Base-by-base conservation (phyloP, 2,113 vertebrate genomes). In the Podilymbus podiceps region DNA sequence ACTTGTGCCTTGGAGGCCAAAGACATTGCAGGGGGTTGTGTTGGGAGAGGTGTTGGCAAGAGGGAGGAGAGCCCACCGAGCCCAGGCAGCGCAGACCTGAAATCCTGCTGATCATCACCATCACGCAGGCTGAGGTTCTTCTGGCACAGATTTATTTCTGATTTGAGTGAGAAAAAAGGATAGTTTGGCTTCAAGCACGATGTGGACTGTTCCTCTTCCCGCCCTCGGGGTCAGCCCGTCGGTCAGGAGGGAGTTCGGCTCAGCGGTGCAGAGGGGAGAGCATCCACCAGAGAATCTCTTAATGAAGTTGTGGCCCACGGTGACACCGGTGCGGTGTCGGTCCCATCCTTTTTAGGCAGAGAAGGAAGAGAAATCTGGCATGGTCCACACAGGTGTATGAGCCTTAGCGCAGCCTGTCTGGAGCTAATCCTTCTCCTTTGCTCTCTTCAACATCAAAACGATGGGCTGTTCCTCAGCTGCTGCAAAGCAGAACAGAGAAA, bases 221-320 rank as follows among this genome's bases (percentile, higher is more conserved):
- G 38, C 38, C 38, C 38, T 8, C 38, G 38, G 0, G 52, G 25
- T 47, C 73, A 71, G 76, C 49, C 58, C 1, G 0, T 31, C 27
- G 11, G 33, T 8, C 25, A 69, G 69, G 66, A 50, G 42, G 47
- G 84, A 20, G 6, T 75, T 73, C 79, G 77, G 31, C 85, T 79
- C 82, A 42, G 93, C 33, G n/a, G 38, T 9, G 72, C 50, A 77
- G 62, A 67, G 80, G 24, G 31, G 59, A 60, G 9, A 90, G 11
- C 40, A 67, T 42, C 85, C 4, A 24, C 38, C 31, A 27, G 25
- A 64, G 17, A n/a, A 47, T 18, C 71, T 11, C n/a, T 47, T 73
- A 25, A 53, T 47, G 78, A 24, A 67, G 53, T 1, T 60, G 53
- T 79, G 44, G 33, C 71, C 74, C 12, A 1, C 0, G 0, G 22